Evolutionary conservation across 2,797 vertebrate species (phyloP), one percentile per base, ranked within the genome.

Genomic region (Sebastiscus tertius): DNA sequence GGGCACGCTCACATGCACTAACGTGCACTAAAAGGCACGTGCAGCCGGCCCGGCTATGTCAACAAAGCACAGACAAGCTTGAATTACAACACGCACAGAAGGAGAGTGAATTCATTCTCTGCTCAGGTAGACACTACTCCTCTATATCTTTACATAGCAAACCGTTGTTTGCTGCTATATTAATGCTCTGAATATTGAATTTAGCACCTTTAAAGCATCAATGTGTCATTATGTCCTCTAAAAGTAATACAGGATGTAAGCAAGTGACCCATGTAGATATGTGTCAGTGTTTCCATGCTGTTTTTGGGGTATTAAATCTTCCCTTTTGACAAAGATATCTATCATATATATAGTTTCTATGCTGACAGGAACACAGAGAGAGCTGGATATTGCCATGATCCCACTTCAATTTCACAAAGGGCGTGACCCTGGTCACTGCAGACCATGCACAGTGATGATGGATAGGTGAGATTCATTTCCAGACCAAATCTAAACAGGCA

Each of bases 371-470:
- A 83, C 85, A 83, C 72, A 89, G 88, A 88, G 82, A 88, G 87
- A 86, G 85, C 58, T 79, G 78, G 86, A 91, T 90, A 90, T 90
- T 89, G 93, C 87, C 77, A 86, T 84, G 86, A 95, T 95, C 91
- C 92, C 89, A 86, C 90, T 91, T 92, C 93, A 95, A 93, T 94
- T 95, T 94, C 91, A 88, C 69, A 88, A 83, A 93, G 88, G 90
- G 76, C 80, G 8, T 22, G 85, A 93, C 91, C 93, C 86, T 16
- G 79, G 84, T 88, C 89, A 86, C 89, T 79, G 80, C 72, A 79
- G 85, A 83, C 71, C 82, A 60, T 65, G 81, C 80, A 62, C 76
- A 55, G 63, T 42, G 72, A 82, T 94, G 94, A 95, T 89, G 80
- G 91, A 93, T 93, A 73, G 82, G 84, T 74, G 81, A 79, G 88